phyloP scores from a whole-genome alignment of 2,797 vertebrate species.

The Masticophis lateralis region DNA sequence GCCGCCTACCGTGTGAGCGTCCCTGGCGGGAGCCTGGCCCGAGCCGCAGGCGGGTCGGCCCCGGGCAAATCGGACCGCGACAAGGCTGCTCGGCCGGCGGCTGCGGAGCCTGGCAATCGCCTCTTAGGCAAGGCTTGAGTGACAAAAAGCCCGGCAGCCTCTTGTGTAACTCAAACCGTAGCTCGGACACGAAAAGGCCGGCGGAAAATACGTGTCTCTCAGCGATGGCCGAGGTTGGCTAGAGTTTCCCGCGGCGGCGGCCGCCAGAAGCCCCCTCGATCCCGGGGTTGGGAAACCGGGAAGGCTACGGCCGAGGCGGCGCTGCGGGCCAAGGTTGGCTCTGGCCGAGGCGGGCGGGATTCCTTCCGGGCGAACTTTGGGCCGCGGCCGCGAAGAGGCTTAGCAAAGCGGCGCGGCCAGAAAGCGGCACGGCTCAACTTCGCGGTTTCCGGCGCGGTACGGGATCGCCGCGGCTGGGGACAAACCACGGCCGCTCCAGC shows the following conservation, averaged over 20 bases:
- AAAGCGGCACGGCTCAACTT: background rate
- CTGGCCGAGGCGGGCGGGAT: background rate
- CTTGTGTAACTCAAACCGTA: constrained; percentile 90
- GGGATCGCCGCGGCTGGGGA: background rate
- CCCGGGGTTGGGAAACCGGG: background rate
- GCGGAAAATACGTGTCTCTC: constrained; percentile 73
- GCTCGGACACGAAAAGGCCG: constrained; percentile 76
- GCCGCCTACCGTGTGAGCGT: background rate
- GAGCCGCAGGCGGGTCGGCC: background rate
- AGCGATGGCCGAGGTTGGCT: constrained; percentile 67
- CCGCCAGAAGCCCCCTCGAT: background rate
- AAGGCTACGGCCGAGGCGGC: background rate
- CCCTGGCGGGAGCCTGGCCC: no score
- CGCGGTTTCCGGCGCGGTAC: background rate
- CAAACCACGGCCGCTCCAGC: background rate
- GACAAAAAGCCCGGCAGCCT: constrained; percentile 90
- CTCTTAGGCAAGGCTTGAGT: constrained; percentile 86
- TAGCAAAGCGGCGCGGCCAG: background rate
- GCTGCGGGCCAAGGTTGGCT: no score
- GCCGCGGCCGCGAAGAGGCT: background rate
- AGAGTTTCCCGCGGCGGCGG: background rate
- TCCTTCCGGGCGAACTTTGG: background rate
- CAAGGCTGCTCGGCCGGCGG: background rate
- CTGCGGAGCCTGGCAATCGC: constrained; percentile 75
- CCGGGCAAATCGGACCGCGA: background rate